Evolutionary conservation across 2,113 vertebrate genomes (phyloP), one percentile per base, ranked within the genome.

Genomic region (Alosa alosa): DNA sequence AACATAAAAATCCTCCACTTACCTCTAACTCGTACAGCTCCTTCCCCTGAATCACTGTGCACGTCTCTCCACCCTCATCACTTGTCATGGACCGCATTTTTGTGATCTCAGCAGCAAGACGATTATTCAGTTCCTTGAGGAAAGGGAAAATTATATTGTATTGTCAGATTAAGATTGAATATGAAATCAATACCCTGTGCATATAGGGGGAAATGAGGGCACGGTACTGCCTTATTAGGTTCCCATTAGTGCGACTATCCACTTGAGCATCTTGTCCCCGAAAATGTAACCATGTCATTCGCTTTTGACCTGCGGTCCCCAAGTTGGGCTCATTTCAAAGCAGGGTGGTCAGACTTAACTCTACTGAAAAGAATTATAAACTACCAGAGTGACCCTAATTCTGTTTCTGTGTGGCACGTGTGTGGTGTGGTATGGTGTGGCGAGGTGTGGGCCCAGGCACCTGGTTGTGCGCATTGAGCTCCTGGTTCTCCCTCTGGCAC

Each of bases 401-500:
- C 31, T 86, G 60, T 68, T 45, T 82, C 82, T 81, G 0, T 1
- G 25, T 44, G 41, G 41, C 41, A 44, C 2, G 41, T 44, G 41
- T 39, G 15, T 6, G 4, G 31, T 47, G 46, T 47, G 46, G 7
- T 47, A 6, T 47, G 46, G 11, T 45, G 75, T 50, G 49, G 11
- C 50, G 9, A 20, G 64, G 8, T 41, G 60, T 44, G 17, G 52
- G 78, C 1, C 15, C 31, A 39, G 50, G 85, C 84, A 96, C 96
- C 95, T 96, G 96, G 92, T 96, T 96, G 93, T 96, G 96, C 6
- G 95, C 94, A 41, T 96, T 96, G 86, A 96, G 95, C 91, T 96
- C 96, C 91, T 96, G 95, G 92, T 96, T 96, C 91, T 96, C 96
- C 64, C 95, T 91, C 91, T 96, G 96, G 90, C 96, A 96, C 92